phyloP scores from a whole-genome alignment of 2,888 invertebrate species.

The Himalopsyche japonica region DNA sequence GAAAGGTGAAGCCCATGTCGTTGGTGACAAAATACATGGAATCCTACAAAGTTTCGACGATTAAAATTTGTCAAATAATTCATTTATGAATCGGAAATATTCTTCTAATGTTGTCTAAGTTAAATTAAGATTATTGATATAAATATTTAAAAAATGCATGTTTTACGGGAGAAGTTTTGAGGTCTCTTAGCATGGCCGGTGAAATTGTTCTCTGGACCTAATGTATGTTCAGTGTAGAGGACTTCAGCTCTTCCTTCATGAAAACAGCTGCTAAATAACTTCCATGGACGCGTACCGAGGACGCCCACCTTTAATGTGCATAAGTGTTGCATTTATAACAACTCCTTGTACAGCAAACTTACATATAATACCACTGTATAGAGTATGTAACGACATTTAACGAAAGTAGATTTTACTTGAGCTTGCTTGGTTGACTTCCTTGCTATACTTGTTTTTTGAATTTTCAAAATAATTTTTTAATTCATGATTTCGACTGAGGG shows the following conservation, averaged over 20 bases:
- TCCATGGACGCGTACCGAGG: neutral
- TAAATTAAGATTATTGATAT: too few species aligned
- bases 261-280: conserved; percentile 15
- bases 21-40: too few species aligned
- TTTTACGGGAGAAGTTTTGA: neutral
- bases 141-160: neutral
- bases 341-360: conserved; percentile 1
- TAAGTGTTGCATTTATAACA: neutral
- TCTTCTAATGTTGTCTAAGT: neutral
- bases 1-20: too few species aligned
- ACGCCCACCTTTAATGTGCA: neutral
- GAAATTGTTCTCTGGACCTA: neutral
- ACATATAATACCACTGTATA: too few species aligned
- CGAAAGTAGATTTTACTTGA: too few species aligned
- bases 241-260: conserved; percentile 25
- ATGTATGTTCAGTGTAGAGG: neutral
- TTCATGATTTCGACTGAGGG: too few species aligned
- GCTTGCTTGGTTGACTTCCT: too few species aligned
- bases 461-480: too few species aligned
- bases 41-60: too few species aligned
- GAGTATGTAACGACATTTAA: too few species aligned
- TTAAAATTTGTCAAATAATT: too few species aligned
- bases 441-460: too few species aligned
- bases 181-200: neutral
- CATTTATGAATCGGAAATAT: neutral